Evolutionary conservation across 2,888 invertebrate species (phyloP), one percentile per base, ranked within the genome.

Genomic region (Erebia palarica): DNA sequence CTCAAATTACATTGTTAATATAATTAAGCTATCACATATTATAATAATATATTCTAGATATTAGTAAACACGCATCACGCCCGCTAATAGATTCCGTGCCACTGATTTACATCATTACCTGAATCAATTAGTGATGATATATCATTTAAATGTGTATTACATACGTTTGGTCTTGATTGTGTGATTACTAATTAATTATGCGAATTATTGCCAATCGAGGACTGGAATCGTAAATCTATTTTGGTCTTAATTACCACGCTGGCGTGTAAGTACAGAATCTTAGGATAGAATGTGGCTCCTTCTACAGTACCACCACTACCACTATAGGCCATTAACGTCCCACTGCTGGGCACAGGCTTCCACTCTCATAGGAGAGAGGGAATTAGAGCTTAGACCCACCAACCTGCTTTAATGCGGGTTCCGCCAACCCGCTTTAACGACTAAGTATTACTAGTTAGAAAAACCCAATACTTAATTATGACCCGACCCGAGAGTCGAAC

Each of bases 51-150:
- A 36, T 36, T 36, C 36, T 47, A 47, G 47, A 18, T 55, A 55
- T 55, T 55, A 55, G 65, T 42, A 60, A 68, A 70, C 60, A 73
- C 47, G 13, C 42, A 60, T 65, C 47, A 70, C 55, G n/a, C 71
- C 65, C 64, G 73, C 77, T 83, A 82, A 83, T 83, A 82, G 80
- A 82, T 82, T 82, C 83, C 77, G 79, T 76, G 71, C 76, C 77
- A 77, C 76, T 81, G 82, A 83, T 83, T 83, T 77, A 76, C 73
- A 77, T 83, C 83, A 82, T 83, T 82, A 81, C 57, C 69, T 66
- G 65, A 69, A 63, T 77, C 75, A 78, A 81, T 81, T 79, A 76
- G 72, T 16, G 60, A 51, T 61, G 60, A 73, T 77, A 73, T 71
- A 70, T 63, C 75, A 65, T 44, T 75, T 67, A 72, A 74, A 72